These are phyloP conservation scores for Palythoa caribaeorum DNA, from an alignment of 92 coral and sea anemone species.

Conservation along the genomic window DNA sequence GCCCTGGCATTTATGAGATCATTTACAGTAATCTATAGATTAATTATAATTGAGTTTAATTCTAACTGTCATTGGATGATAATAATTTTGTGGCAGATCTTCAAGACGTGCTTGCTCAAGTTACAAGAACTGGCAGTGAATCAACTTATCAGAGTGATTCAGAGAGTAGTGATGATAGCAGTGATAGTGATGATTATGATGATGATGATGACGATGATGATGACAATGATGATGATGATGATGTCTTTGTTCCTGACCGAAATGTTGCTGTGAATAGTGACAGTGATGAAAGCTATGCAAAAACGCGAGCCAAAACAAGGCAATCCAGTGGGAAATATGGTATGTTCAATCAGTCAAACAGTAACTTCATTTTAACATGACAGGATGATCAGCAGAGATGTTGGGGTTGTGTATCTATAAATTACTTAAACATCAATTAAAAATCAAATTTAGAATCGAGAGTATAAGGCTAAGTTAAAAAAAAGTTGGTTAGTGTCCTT, in stretches of 20 bases:
- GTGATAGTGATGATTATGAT: constrained; percentile 50
- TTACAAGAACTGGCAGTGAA: constrained; percentile 44
- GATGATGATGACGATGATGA: background rate
- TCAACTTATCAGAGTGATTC: constrained; percentile 35
- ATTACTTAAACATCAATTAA: no score
- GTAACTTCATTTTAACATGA: no score
- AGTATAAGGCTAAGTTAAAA: no score
- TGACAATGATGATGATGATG: constrained; percentile 53
- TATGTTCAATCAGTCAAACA: background rate
- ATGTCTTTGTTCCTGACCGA: background rate
- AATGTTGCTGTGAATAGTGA: constrained; percentile 35
- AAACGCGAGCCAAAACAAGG: background rate
- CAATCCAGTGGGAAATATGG: background rate
- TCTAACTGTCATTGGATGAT: background rate
- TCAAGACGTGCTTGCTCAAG: constrained; percentile 71
- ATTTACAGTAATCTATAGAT: no score
- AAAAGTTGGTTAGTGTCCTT: no score
- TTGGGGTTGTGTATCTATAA: no score
- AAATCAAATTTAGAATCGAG: no score
- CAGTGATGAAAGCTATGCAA: background rate
- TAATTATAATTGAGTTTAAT: background rate
- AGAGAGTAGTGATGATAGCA: constrained; percentile 44
- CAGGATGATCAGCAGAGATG: no score
- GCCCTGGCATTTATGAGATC: no score
- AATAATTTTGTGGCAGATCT: constrained; percentile 39